Evolutionary conservation across 2,888 invertebrate genomes (phyloP).

Genomic region (Suillia variegata): DNA sequence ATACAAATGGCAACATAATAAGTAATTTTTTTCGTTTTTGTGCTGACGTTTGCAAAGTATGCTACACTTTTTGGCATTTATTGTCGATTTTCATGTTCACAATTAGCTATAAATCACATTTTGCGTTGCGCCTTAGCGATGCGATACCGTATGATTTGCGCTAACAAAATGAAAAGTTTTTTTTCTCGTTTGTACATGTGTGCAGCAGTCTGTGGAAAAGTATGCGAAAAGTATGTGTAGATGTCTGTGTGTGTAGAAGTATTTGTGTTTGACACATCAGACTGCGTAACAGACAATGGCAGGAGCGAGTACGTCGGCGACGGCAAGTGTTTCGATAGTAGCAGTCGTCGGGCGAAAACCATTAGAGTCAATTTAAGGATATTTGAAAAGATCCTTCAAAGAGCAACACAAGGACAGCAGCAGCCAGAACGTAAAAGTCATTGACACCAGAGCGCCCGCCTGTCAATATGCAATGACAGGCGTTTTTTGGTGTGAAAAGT

Average conservation of each 20-base stretch:
- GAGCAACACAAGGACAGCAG: not conserved
- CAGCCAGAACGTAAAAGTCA: not conserved
- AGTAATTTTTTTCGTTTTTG: no score
- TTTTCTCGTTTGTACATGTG: no score
- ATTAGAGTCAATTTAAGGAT: not conserved
- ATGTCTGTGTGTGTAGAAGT: not conserved
- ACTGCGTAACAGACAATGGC: not conserved
- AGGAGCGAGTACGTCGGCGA: no score
- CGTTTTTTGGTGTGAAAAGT: no score
- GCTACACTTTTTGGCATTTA: not conserved
- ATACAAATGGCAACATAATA: no score
- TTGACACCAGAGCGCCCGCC: not conserved
- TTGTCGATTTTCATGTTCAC: conserved; percentile 16
- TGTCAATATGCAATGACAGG: not conserved
- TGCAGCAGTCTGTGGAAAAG: not conserved
- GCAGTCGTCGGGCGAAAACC: not conserved
- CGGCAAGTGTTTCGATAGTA: not conserved
- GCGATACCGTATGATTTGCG: not conserved
- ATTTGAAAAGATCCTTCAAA: not conserved
- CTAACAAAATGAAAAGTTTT: no score
- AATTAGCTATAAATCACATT: conserved; percentile 2
- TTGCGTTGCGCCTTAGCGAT: no score
- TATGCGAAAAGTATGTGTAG: not conserved
- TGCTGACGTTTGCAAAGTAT: not conserved
- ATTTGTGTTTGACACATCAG: not conserved